phyloP scores from a whole-genome alignment of 2,888 invertebrate genomes.

The Cerastis leucographa region DNA sequence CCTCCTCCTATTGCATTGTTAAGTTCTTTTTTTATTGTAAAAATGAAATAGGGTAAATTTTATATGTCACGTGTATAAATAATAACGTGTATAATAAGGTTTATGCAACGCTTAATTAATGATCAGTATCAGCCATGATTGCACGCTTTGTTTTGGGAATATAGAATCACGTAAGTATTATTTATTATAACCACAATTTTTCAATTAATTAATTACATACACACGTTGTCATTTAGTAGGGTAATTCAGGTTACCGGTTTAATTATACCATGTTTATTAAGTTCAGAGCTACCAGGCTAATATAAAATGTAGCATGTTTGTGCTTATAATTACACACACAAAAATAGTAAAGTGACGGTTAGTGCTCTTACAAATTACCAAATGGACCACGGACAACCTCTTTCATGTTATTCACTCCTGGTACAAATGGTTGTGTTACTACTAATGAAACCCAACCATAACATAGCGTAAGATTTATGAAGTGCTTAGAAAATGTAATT shows the following conservation, averaged over 20 bases:
- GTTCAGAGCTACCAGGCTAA: background rate
- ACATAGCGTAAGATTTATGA: slow-evolving; percentile 20
- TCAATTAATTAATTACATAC: slow-evolving; percentile 17
- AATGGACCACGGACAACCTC: slow-evolving; percentile 24
- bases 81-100: background rate
- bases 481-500: slow-evolving; percentile 16
- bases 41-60: rapidly evolving
- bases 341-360: background rate
- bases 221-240: background rate
- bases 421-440: slow-evolving; percentile 13
- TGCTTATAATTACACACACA: slow-evolving; percentile 8
- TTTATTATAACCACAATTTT: background rate
- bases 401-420: slow-evolving; percentile 49
- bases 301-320: slow-evolving; percentile 16
- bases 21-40: background rate
- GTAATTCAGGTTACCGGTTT: slow-evolving; percentile 5
- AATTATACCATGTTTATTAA: background rate
- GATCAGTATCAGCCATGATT: slow-evolving; percentile 5
- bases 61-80: background rate
- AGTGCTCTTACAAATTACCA: slow-evolving; percentile 20
- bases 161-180: slow-evolving; percentile 11
- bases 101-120: background rate
- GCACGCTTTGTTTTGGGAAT: background rate
- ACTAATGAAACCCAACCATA: background rate
- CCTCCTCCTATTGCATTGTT: background rate